Evolutionary conservation across 2,113 vertebrate species (phyloP).

Genomic region (Nothocercus julius): DNA sequence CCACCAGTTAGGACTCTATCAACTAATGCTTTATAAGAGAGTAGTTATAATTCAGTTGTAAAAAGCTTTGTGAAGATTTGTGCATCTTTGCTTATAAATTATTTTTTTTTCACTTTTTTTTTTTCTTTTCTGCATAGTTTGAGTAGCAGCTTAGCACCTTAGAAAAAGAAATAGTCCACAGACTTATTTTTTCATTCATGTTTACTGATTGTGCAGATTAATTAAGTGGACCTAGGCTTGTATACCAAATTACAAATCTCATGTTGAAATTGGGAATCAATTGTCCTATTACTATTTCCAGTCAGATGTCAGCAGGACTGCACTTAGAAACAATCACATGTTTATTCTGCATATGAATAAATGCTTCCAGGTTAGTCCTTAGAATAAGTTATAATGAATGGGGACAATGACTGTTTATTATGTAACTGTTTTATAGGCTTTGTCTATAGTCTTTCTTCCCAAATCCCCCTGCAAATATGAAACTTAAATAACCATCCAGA

Average conservation of each 20-base stretch:
- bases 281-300: not conserved
- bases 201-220: slow-evolving; percentile 22
- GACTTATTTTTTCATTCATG: not conserved
- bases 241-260: slow-evolving; percentile 6
- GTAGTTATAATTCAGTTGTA: not conserved
- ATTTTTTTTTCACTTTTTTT: not conserved
- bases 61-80: not conserved
- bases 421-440: not conserved
- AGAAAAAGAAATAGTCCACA: not conserved
- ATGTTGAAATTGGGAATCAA: slow-evolving; percentile 10
- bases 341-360: not conserved
- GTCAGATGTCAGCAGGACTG: not conserved
- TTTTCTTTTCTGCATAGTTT: not conserved
- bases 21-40: not conserved
- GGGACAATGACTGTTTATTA: not conserved
- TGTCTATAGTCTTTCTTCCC: not conserved
- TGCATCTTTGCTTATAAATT: not conserved
- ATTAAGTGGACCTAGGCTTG: not conserved
- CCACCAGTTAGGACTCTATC: not conserved
- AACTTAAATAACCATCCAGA: not conserved
- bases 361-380: not conserved
- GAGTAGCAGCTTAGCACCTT: not conserved
- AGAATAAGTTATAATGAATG: not conserved
- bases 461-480: not conserved
- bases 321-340: not conserved